Conservation (phyloP, 2,797 vertebrate species). For the Gambelia wislizenii region DNA sequence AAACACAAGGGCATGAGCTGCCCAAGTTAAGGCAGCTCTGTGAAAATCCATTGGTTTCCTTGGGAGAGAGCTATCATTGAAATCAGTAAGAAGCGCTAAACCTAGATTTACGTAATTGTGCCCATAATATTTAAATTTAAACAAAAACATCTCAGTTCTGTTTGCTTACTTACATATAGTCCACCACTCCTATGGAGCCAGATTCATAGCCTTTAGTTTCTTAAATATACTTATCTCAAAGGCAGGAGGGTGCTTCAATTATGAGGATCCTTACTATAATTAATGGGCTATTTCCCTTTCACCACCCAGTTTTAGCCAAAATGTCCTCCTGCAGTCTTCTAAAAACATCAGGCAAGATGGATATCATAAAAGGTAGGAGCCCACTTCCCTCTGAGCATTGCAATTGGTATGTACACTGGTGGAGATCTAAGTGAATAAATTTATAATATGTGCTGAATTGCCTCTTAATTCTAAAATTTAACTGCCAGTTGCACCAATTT, state of each 20-base stretch:
- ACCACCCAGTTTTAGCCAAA: background rate
- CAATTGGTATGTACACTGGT: background rate
- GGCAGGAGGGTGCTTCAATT: background rate
- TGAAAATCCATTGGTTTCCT: background rate
- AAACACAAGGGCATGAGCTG: background rate
- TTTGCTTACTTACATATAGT: background rate
- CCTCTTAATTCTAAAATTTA: background rate
- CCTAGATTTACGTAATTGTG: background rate
- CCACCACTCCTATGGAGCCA: background rate
- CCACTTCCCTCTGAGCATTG: background rate
- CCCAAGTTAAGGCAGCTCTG: background rate
- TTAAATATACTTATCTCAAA: background rate
- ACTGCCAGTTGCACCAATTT: background rate
- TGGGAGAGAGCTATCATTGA: background rate
- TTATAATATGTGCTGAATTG: constrained; percentile 2
- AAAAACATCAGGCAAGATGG: background rate
- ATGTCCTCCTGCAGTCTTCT: background rate
- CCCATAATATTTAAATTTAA: background rate
- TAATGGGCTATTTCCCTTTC: background rate
- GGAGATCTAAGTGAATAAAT: background rate
- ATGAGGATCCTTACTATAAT: background rate
- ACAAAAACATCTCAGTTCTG: background rate
- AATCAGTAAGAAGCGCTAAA: background rate
- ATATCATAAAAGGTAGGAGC: background rate
- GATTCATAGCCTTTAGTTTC: background rate